phyloP scores from a whole-genome alignment of 2,888 invertebrate genomes.

The Papilio gigon region DNA sequence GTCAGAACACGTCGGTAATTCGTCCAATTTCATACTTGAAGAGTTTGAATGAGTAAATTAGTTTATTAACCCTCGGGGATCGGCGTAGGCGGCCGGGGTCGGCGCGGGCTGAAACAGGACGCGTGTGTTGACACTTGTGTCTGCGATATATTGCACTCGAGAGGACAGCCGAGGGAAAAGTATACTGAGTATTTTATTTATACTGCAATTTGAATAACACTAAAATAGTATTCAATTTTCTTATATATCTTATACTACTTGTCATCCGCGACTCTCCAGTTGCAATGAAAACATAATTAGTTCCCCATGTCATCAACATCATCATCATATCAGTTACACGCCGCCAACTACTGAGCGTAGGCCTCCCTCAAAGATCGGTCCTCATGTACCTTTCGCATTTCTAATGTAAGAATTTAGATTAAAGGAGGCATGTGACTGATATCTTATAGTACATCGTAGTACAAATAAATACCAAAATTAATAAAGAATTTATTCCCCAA shows the following conservation, averaged over 20 bases:
- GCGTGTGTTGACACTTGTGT: constrained; percentile 47
- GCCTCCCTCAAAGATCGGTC: too few relatives aligned
- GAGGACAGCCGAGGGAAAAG: neutral
- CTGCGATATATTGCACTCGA: constrained; percentile 14
- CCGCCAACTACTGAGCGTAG: too few relatives aligned
- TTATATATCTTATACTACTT: too few relatives aligned
- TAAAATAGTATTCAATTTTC: neutral
- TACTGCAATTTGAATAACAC: neutral
- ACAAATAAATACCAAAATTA: neutral
- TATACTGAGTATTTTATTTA: constrained; percentile 1
- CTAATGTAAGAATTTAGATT: neutral
- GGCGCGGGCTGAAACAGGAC: constrained; percentile 45
- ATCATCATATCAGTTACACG: too few relatives aligned
- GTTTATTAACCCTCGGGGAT: constrained; percentile 46
- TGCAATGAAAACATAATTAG: too few relatives aligned
- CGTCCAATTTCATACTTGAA: constrained; percentile 44
- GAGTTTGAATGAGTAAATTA: constrained; percentile 49
- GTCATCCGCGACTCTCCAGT: too few relatives aligned
- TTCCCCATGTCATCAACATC: too few relatives aligned
- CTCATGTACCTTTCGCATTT: too few relatives aligned
- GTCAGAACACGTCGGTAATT: constrained; percentile 19
- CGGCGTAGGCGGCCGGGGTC: constrained; percentile 46
- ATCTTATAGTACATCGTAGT: too few relatives aligned
- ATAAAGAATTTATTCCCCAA: constrained; percentile 29
- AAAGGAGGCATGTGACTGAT: neutral